A percentile compares a stretch with the other conserved stretches of the same genome.
phyloP scores from a whole-genome alignment of 2,113 vertebrate genomes.

The Laterallus jamaicensis region DNA sequence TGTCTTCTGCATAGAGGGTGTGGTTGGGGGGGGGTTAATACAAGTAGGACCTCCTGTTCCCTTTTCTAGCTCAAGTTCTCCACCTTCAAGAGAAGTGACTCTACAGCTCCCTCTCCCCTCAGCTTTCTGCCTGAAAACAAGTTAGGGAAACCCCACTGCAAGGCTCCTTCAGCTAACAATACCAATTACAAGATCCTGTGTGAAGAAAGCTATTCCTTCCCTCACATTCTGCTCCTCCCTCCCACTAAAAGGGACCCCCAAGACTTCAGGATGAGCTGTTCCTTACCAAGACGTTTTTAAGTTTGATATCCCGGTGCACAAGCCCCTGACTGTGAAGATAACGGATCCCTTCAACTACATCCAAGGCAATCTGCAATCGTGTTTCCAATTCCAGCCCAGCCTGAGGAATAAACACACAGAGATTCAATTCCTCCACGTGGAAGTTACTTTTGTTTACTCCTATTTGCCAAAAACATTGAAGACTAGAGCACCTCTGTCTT shows the following conservation, averaged over 20 bases:
- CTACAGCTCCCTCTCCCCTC: neutral
- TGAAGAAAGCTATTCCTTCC: neutral
- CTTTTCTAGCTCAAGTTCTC: neutral
- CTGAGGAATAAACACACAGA: conserved; percentile 63
- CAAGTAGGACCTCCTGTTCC: neutral
- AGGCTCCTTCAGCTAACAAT: neutral
- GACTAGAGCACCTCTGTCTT: neutral
- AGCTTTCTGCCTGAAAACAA: neutral
- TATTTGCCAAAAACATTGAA: neutral
- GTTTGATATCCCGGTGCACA: conserved; percentile 94
- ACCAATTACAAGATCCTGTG: rapidly evolving
- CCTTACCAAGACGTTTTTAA: conserved; percentile 98
- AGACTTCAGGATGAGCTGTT: neutral
- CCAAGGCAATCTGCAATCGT: conserved; percentile 90
- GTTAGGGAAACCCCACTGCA: neutral
- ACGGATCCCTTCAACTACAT: conserved; percentile 96
- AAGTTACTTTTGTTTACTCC: neutral
- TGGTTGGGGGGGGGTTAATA: neutral
- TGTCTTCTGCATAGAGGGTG: neutral
- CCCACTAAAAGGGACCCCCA: neutral
- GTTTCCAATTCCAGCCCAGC: conserved; percentile 86
- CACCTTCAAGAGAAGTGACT: neutral
- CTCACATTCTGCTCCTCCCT: neutral
- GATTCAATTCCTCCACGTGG: neutral
- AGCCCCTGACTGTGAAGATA: conserved; percentile 96